Base-by-base conservation (phyloP, 2,888 invertebrate genomes). In the Tridacna crocea region DNA sequence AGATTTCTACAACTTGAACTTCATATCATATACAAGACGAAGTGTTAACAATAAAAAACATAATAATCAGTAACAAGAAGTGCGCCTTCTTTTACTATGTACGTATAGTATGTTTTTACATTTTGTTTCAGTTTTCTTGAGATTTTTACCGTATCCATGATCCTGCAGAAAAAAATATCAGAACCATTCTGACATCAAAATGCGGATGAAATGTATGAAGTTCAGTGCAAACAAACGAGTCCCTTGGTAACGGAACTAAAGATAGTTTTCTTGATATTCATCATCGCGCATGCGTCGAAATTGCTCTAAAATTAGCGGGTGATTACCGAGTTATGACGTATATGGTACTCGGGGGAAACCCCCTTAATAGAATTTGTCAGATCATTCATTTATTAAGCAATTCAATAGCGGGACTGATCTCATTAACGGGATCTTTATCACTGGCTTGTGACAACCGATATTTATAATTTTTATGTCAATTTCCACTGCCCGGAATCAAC, bases 351-450 rank as follows among this genome's bases (percentile, higher is more conserved):
- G 0, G 15, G 87, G 74, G 87, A 83, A 24, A 22, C 26, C 36
- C 22, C 65, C 22, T 48, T 84, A 84, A 87, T 84, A 83, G 81
- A 81, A 83, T 87, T 81, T 81, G 84, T 65, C 87, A 79, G 81
- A 80, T 73, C 77, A 77, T 83, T 83, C 83, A 78, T 83, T 80
- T 81, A 85, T 85, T 85, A 79, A 80, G 79, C 77, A 66, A 79
- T 65, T 70, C 27, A 79, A 79, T 79, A 66, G 65, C 79, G 77
- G 75, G 82, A 72, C 75, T 82, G 82, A 82, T 82, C 77, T 68
- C 70, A 75, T 84, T 84, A 84, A 51, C 51, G 12, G 51, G 24
- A 51, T 48, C 70, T 24, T 70, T 70, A 70, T 70, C 70, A 26
- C 51, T 47, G 51, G n/a, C 70, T n/a, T 12, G 70, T 51, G 70